Evolutionary conservation across 1,140 invertebrate genomes (phyloP), one percentile per base, ranked within the genome.

Genomic region (Stegodyphus mimosarum): DNA sequence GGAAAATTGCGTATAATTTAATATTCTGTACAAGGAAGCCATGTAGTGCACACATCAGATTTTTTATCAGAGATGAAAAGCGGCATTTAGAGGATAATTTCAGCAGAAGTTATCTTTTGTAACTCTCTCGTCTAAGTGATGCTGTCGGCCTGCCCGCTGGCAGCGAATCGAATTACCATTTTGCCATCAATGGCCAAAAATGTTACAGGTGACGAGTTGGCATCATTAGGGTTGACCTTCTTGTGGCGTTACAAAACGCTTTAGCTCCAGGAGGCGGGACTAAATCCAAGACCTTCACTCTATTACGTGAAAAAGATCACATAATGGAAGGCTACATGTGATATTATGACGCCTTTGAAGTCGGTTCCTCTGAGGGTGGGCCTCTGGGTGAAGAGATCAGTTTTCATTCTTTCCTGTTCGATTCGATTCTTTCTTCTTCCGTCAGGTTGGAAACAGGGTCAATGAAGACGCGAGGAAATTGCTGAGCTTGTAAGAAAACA

Each of bases 341-440:
- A 74, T 74, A 60, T 60, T 74, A 55, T 74, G 72, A 74, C 72
- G 60, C 72, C 72, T 74, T 10, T 60, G 53, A 51, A 55, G 49
- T 74, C 53, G 72, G 72, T 48, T 49, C 71, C 13, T 33, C 71
- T 51, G 51, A 51, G 60, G 72, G 33, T 74, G 72, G 48, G 72
- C 18, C n/a, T 9, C n/a, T 17, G 53, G 72, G 70, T 60, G 51
- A n/a, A 74, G 51, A 55, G 33, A 33, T 33, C 33, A 67, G 66
- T 67, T 18, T 67, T 67, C 66, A 67, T 67, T 9, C 5, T 33
- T 33, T 33, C 33, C 33, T 33, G 3, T 33, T 33, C 33, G 33
- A 33, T 33, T 1, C 33, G 33, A 33, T 33, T 33, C 33, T 33
- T 33, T 33, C 33, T 33, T 33, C 33, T 33, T 33, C 33, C 33